Evolutionary conservation across 2,888 invertebrate genomes (phyloP), one percentile per base, ranked within the genome.

Genomic region (Leptopterna dolabrata): DNA sequence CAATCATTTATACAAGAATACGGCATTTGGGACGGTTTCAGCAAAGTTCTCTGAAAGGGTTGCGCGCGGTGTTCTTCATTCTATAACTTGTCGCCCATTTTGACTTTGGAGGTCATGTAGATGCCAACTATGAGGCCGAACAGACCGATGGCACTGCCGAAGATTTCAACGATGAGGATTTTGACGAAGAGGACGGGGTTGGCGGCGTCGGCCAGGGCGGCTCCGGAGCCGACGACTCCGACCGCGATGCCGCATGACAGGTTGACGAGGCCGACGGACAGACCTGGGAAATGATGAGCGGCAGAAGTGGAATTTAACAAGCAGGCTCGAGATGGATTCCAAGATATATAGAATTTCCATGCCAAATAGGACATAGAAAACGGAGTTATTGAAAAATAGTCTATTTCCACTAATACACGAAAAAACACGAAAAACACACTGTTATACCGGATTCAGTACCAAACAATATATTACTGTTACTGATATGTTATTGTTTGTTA

Each of bases 41-140:
- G 36, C 36, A 36, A 2, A 36, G 36, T 36, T n/a, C 36, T 36
- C 36, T 36, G 36, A 7, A n/a, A n/a, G n/a, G n/a, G n/a, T n/a
- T n/a, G n/a, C n/a, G n/a, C 70, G 76, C 19, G 43, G 13, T 43
- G 43, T 6, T 43, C 7, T 43, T 43, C 43, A 43, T 45, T 70
- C 71, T 85, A 73, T 1, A 73, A 45, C 29, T 86, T 78, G 43
- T 90, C 89, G 29, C 90, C 91, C 90, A 90, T 91, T 92, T 95
- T 96, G 89, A 95, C 95, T 93, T 94, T 96, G 89, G 96, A 95
- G 88, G 95, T 95, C 96, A 97, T 96, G 92, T 97, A 97, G 92
- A 99, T 98, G 90, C 99, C 98, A 89, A 99, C 98, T 92, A 99
- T 99, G 87, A 99, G 94, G 86, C 99, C 99, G 92, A 99, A 99